Evolutionary conservation across 2,113 vertebrate species (phyloP), one percentile per base, ranked within the genome.

Genomic region (Oreochromis spilurus): DNA sequence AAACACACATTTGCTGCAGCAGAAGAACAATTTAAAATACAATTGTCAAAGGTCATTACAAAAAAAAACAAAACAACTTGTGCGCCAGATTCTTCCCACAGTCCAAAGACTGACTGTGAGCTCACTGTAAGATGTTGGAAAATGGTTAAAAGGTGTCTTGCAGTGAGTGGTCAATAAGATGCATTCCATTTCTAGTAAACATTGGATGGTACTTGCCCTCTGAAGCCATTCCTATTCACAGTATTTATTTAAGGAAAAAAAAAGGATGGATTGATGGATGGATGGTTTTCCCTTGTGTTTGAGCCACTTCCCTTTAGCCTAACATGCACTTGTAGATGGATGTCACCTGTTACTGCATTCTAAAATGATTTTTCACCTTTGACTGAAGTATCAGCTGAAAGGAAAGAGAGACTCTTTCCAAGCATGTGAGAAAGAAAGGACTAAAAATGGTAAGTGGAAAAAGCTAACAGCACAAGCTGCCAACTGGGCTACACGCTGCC

Each of bases 391-490:
- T 40, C 75, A 83, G 36, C 43, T 78, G 34, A 31, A 83, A 89
- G 16, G 53, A 50, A 4, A 50, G 10, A 17, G 8, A 62, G 55
- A 48, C 77, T 83, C 43, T 91, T 86, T 91, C 81, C 54, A 78
- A 81, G 48, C 87, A 85, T 2, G 77, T 53, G 26, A 85, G 58
- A 90, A 78, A 82, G 85, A 90, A 84, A 87, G 80, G 70, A 81
- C 79, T 52, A 50, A 34, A 86, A 77, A 84, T 53, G 77, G 89
- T 83, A 90, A 91, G 88, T 91, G 89, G 88, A 58, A 91, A 94
- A 93, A 91, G 92, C 55, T 86, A 94, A 94, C 88, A 82, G 72
- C 88, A 79, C 9, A 16, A 75, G 55, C 86, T 88, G 95, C 91
- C 93, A 89, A 84, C 86, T 31, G 50, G 72, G 87, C 81, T 53